These are phyloP conservation scores for Heliconius ismenius DNA, from an alignment of 2,888 invertebrate genomes.

Conservation along the genomic window DNA sequence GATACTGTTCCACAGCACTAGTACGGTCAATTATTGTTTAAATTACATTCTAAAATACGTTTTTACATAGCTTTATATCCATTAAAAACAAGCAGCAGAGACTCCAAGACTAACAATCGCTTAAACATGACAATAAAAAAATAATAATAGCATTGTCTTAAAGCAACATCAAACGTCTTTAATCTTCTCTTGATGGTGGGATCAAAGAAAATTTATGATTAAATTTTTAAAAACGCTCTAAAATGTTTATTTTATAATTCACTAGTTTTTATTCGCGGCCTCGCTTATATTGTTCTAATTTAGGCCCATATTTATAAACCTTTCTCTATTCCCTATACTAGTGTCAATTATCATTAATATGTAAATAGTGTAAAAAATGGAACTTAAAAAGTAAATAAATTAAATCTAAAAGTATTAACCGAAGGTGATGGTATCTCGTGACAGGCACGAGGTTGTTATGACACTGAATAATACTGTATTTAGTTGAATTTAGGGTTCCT, in stretches of 20 bases:
- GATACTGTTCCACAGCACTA: too few species aligned
- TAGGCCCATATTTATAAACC: too few species aligned
- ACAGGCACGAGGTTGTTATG: conserved; percentile 18
- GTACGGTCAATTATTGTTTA: too few species aligned
- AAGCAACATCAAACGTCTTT: not conserved
- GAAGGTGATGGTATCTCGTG: conserved; percentile 5
- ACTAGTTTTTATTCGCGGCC: not conserved
- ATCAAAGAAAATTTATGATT: conserved; percentile 4
- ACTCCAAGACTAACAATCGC: not conserved
- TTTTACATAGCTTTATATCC: not conserved
- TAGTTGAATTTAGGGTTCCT: not conserved
- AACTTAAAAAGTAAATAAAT: not conserved
- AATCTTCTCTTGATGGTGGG: not conserved
- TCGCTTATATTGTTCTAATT: not conserved
- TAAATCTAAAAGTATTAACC: conserved; percentile 5
- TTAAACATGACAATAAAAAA: not conserved
- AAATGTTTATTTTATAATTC: not conserved
- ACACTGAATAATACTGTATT: conserved; percentile 13
- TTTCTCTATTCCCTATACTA: too few species aligned
- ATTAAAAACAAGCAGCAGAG: not conserved
- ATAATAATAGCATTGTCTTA: conserved; percentile 5
- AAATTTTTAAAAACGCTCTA: not conserved
- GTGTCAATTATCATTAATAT: too few species aligned
- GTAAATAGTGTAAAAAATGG: not conserved
- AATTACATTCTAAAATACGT: not conserved